A percentile compares a stretch with the other conserved stretches of the same genome.
Evolutionary conservation across 2,113 vertebrate species (phyloP).

Genomic region (Lota lota): DNA sequence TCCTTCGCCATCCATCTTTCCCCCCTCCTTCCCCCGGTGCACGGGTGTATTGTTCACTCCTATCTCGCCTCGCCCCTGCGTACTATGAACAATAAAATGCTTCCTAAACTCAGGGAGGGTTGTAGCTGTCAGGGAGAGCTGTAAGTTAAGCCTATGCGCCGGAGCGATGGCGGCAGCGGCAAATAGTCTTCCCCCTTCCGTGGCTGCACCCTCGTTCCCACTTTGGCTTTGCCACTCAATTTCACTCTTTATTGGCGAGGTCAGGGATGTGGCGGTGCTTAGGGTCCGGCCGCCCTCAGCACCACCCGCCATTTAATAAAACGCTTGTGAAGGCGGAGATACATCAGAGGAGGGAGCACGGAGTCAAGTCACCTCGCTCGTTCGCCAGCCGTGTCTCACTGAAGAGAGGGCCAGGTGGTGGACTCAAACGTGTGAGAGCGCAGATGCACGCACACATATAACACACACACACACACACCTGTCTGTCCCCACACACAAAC

Average conservation of each 20-base stretch:
- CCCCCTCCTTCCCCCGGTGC: not conserved
- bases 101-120: constrained; percentile 29
- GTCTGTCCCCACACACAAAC: not conserved
- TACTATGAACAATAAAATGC: constrained; percentile 38
- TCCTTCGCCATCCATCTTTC: constrained; percentile 58
- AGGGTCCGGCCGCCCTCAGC: not conserved
- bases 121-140: too few species aligned
- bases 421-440: not conserved
- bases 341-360: too few species aligned
- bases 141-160: too few species aligned
- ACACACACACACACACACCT: constrained; percentile 5
- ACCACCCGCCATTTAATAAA: constrained; percentile 29
- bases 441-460: not conserved
- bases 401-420: not conserved
- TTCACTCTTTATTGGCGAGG: constrained; percentile 14
- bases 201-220: constrained; percentile 10
- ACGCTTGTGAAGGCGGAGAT: not conserved
- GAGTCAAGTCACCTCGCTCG: too few species aligned
- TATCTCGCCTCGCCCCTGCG: constrained; percentile 38
- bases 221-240: constrained; percentile 19
- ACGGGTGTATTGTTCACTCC: constrained; percentile 55
- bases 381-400: not conserved
- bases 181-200: constrained; percentile 27
- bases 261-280: constrained; percentile 9
- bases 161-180: too few species aligned